Evolutionary conservation across 2,888 invertebrate genomes (phyloP).

Genomic region (Drosophila nr. fundita): DNA sequence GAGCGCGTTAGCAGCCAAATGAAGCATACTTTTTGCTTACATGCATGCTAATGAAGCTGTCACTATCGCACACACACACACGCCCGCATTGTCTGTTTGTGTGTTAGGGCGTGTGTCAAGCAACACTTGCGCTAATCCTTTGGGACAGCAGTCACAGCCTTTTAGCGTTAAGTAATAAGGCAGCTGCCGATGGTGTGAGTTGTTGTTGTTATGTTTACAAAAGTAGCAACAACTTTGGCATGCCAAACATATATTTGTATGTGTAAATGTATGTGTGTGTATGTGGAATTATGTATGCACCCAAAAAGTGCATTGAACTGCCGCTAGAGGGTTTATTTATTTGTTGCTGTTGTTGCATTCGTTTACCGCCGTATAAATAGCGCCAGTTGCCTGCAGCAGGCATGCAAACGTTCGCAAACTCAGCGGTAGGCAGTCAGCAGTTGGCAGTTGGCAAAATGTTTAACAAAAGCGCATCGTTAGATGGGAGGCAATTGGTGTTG

Average conservation of each 20-base stretch:
- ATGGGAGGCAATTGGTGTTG: conserved; percentile 9
- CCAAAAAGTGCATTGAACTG: conserved; percentile 74
- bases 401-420: conserved; percentile 31
- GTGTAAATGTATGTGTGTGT: neutral
- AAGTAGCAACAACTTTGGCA: conserved; percentile 7
- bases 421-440: conserved; percentile 12
- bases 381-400: conserved; percentile 28
- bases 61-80: conserved; percentile 16
- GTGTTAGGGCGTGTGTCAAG: neutral
- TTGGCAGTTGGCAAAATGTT: conserved; percentile 51
- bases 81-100: neutral
- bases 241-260: conserved; percentile 19
- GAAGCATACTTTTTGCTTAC: conserved; percentile 72
- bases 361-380: conserved; percentile 60
- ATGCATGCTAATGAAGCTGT: conserved; percentile 68
- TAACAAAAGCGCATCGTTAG: conserved; percentile 37
- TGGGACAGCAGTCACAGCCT: conserved; percentile 68
- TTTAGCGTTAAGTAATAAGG: conserved; percentile 51
- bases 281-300: conserved; percentile 39
- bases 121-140: conserved; percentile 47
- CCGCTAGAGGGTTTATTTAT: neutral
- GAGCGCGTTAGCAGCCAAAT: conserved; percentile 35
- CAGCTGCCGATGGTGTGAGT: conserved; percentile 12
- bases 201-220: conserved; percentile 25
- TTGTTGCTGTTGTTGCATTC: conserved; percentile 4